Percentiles rank a stretch among this genome's conserved stretches.
phyloP scores from a whole-genome alignment of 1,140 invertebrate species.

The Aphidius gifuensis region DNA sequence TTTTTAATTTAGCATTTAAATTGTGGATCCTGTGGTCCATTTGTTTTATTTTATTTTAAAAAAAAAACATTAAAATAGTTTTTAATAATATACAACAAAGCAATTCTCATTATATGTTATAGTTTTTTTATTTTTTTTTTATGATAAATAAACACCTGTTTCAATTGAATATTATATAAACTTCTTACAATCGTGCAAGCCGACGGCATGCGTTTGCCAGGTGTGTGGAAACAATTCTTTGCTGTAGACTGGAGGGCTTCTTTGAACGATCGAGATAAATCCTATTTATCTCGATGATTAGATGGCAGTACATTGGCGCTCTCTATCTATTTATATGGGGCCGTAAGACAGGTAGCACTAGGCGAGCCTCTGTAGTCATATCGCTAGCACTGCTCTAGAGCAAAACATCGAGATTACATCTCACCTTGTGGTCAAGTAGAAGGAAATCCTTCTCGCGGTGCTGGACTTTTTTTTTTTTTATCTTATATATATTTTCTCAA shows the following conservation, averaged over 20 bases:
- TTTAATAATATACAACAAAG: too few relatives aligned
- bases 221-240: slow-evolving; percentile 5
- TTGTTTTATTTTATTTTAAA: too few relatives aligned
- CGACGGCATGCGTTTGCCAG: slow-evolving; percentile 21
- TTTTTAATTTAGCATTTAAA: too few relatives aligned
- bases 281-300: slow-evolving; percentile 41
- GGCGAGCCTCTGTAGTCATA: slow-evolving; percentile 40
- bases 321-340: slow-evolving; percentile 11
- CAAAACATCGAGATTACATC: slow-evolving; percentile 37
- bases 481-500: too few relatives aligned
- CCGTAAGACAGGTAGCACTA: slow-evolving; percentile 49
- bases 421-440: background rate
- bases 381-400: slow-evolving; percentile 35
- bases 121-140: too few relatives aligned
- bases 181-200: background rate
- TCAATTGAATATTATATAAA: background rate
- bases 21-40: too few relatives aligned
- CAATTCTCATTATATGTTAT: too few relatives aligned
- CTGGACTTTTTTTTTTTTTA: too few relatives aligned
- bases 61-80: too few relatives aligned
- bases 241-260: slow-evolving; percentile 16
- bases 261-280: slow-evolving; percentile 43
- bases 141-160: too few relatives aligned
- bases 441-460: too few relatives aligned
- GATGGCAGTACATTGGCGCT: slow-evolving; percentile 29